A percentile compares a stretch with the other conserved stretches of the same genome.
Conservation (phyloP, 2,888 invertebrate genomes). For the Agrotis segetum region DNA sequence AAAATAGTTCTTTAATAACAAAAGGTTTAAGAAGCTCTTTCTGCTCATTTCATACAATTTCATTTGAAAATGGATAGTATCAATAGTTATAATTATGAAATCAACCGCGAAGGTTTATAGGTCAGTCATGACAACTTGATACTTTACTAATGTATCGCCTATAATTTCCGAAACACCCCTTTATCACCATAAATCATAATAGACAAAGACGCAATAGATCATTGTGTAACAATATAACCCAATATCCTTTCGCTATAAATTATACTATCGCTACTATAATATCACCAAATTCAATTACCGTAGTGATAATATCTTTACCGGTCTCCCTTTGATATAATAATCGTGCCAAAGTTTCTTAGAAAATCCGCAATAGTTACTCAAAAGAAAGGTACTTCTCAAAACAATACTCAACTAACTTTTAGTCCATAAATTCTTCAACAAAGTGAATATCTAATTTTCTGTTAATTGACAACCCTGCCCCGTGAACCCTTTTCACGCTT, state of each 20-base stretch:
- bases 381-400: conserved; percentile 49
- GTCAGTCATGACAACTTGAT: conserved; percentile 9
- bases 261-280: conserved; percentile 36
- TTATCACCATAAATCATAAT: conserved; percentile 17
- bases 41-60: too few relatives aligned
- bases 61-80: too few relatives aligned
- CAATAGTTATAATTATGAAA: not conserved
- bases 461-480: conserved; percentile 67
- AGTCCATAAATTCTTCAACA: conserved; percentile 57
- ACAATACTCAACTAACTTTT: conserved; percentile 56
- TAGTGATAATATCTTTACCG: conserved; percentile 39
- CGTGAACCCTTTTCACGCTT: conserved; percentile 63
- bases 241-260: conserved; percentile 60
- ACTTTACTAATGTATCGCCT: conserved; percentile 18
- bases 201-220: conserved; percentile 24
- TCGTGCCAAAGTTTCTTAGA: conserved; percentile 7
- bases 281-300: conserved; percentile 57
- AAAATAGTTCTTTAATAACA: not conserved
- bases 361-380: conserved; percentile 34
- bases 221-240: conserved; percentile 12
- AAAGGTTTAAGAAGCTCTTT: not conserved
- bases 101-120: not conserved
- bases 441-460: conserved; percentile 68
- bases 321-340: conserved; percentile 36
- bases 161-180: conserved; percentile 19